phyloP scores from a whole-genome alignment of 2,113 vertebrate species.

The Gorsachius goisagi region DNA sequence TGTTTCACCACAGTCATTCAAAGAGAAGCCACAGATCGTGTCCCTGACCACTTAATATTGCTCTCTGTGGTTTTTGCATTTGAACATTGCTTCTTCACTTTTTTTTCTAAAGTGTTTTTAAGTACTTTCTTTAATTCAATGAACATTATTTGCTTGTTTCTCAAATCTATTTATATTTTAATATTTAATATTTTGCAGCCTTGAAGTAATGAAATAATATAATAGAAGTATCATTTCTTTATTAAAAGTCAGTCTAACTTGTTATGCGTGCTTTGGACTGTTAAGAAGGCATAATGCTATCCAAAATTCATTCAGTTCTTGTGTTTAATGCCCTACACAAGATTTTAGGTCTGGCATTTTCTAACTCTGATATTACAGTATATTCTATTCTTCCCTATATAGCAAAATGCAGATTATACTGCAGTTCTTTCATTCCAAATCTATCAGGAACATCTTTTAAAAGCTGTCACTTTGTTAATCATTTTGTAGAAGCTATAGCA shows the following conservation, averaged over 20 bases:
- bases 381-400: neutral
- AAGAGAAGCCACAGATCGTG: neutral
- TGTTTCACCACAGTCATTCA: neutral
- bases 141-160: neutral
- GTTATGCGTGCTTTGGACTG: neutral
- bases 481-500: neutral
- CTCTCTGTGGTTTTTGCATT: neutral
- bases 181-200: neutral
- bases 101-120: neutral
- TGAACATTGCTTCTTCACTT: neutral
- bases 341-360: neutral
- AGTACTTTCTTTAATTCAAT: neutral
- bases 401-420: neutral
- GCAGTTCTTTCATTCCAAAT: neutral
- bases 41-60: neutral
- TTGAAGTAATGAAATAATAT: neutral
- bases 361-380: neutral
- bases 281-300: neutral
- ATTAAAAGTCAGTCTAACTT: neutral
- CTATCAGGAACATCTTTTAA: neutral
- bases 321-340: neutral
- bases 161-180: neutral
- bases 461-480: neutral
- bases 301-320: neutral
- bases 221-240: neutral